A percentile compares a stretch with the other conserved stretches of the same genome.
Conservation (phyloP, 1,140 invertebrate genomes). For the Belonocnema kinseyi region DNA sequence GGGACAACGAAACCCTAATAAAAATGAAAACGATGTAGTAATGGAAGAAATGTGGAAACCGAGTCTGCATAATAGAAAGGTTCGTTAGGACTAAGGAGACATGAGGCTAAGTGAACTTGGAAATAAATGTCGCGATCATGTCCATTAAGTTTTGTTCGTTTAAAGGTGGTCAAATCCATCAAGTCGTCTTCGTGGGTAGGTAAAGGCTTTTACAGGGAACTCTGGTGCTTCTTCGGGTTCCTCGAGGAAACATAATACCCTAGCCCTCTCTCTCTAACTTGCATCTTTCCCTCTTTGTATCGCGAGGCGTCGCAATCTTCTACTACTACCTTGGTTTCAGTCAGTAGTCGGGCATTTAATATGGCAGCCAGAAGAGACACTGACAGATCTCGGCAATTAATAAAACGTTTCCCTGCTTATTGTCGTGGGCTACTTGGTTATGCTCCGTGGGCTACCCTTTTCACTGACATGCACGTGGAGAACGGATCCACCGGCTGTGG, state of each 20-base stretch:
- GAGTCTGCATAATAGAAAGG: background rate
- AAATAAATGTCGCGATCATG: conserved; percentile 20
- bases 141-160: background rate
- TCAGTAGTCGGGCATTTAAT: conserved; percentile 63
- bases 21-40: background rate
- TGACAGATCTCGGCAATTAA: conserved; percentile 73
- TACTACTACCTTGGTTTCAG: conserved; percentile 57
- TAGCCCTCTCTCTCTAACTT: conserved; percentile 26
- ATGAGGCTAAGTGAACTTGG: background rate
- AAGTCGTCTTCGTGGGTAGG: conserved; percentile 15
- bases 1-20: no score
- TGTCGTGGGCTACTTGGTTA: conserved; percentile 69
- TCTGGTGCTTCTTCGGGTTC: conserved; percentile 28
- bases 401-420: conserved; percentile 72
- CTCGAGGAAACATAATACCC: conserved; percentile 29
- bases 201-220: conserved; percentile 13
- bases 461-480: conserved; percentile 47
- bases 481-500: conserved; percentile 28
- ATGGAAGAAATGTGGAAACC: background rate
- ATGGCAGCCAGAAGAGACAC: conserved; percentile 65
- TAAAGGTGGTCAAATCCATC: conserved; percentile 30
- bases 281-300: conserved; percentile 22
- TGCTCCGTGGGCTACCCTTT: conserved; percentile 65
- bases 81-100: conserved; percentile 2
- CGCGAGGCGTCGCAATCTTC: conserved; percentile 35